Evolutionary conservation across 2,113 vertebrate genomes (phyloP), one percentile per base, ranked within the genome.

Genomic region (Periophthalmus modestus): DNA sequence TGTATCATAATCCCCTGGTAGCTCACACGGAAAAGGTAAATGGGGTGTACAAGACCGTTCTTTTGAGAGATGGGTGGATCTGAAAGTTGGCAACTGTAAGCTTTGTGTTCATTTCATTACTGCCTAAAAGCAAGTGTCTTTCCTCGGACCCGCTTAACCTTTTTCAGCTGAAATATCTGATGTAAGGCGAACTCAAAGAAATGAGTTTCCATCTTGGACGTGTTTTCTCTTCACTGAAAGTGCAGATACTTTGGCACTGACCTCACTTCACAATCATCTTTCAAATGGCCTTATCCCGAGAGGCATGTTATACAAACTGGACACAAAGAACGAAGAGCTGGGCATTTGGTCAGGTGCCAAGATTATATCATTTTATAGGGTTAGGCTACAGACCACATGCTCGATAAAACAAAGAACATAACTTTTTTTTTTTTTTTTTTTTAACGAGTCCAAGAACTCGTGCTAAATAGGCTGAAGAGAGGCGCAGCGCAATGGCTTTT

Each of bases 211-310:
- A 75, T 61, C 43, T 68, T 69, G 63, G 36, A 72, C 73, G 43
- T 5, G 61, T 69, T 72, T 54, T 72, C 28, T 46, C 14, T 73
- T 23, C 54, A 11, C n/a, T 7, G n/a, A 57, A 50, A 63, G 74
- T 21, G 72, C 36, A 69, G 71, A 79, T 80, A 55, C 77, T 74
- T 82, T 85, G 84, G 81, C 74, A 69, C 68, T 59, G 66, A 72
- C 15, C 5, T 52, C 16, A 52, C 48, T 52, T 52, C 15, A 50
- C 16, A 18, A 18, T 52, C 19, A 52, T 19, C 39, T 43, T 19
- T 18, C 16, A 50, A 5, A 16, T 50, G 48, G 48, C 48, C 48
- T 50, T 5, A 18, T 16, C 3, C 15, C 16, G 15, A 5, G 5
- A 16, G 0, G 3, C 14, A 16, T 52, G 48, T 52, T 10, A 43